Base-by-base conservation (phyloP, 2,888 invertebrate species). In the Eremobia ochroleuca region DNA sequence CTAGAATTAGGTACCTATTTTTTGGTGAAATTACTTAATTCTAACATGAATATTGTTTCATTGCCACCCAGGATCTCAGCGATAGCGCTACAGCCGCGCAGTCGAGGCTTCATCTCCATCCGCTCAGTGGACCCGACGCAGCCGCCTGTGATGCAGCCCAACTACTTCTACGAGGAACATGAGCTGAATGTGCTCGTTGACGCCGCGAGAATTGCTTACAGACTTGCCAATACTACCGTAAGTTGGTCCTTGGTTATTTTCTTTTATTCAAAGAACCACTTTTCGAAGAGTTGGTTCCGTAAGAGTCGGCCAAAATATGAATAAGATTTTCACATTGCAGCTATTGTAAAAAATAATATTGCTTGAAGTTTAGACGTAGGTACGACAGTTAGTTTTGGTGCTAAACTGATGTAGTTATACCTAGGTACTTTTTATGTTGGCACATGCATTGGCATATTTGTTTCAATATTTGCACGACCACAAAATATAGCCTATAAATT, bases 61-160 rank as follows among this genome's bases (percentile, higher is more conserved):
- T 61, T 40, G 0, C 4, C 31, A 81, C 86, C 5, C 92, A 97
- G 97, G 58, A 96, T 98, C 74, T 97, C 97, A 4, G 97, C 97
- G 0, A 97, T 98, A 69, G 96, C 97, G 25, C 92, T 98, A 1
- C 98, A 98, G 75, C 98, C 98, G 0, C 97, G 97, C 78, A 98
- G 98, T 86, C 96, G 97, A 86, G 98, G 98, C 0, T 96, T 97
- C 89, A 87, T 98, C 6, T 96, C 97, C 11, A 95, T 99, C 62
- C 97, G 97, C 74, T 97, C 98, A 0, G 97, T 97, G 40, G 97
- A 99, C 93, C 98, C 98, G 0, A 91, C 97, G 28, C 97, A 97
- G 13, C 97, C 98, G 58, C 99, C 99, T 0, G 83, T 97, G n/a
- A 98, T 99, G 93, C 97, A 98, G 86, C 98, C 98, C 0, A 98